Percentiles rank a stretch among this genome's conserved stretches.
Conservation (phyloP, 2,113 vertebrate species). For the Calonectris borealis region DNA sequence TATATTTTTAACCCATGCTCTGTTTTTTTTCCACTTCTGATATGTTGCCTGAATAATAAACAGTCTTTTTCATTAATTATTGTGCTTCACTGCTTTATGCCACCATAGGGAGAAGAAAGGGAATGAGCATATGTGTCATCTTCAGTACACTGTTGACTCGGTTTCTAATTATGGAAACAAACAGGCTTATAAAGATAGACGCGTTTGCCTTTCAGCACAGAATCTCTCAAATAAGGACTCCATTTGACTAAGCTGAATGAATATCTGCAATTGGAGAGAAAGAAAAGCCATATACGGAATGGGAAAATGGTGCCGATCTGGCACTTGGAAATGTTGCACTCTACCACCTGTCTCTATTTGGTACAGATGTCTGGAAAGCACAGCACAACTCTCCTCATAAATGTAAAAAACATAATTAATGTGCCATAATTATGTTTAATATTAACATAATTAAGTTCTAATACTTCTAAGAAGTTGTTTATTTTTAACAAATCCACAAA, state of each 20-base stretch:
- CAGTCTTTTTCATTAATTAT: conserved; percentile 38
- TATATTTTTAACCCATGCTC: not conserved
- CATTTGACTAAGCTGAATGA: conserved; percentile 12
- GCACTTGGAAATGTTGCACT: not conserved
- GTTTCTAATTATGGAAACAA: conserved; percentile 53
- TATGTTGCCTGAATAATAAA: conserved; percentile 18
- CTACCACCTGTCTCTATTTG: not conserved
- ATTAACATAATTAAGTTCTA: conserved; percentile 25
- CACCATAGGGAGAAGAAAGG: conserved; percentile 38
- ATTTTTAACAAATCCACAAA: not conserved
- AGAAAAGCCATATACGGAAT: not conserved
- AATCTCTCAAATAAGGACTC: conserved; percentile 9
- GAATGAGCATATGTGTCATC: conserved; percentile 49
- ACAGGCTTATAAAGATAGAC: conserved; percentile 43
- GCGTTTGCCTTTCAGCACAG: not conserved
- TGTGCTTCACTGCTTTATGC: conserved; percentile 20
- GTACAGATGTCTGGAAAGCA: not conserved
- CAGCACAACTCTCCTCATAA: not conserved
- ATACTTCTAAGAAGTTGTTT: not conserved
- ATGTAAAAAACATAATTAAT: not conserved
- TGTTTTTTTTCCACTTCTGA: not conserved
- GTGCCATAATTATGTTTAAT: not conserved
- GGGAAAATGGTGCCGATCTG: not conserved
- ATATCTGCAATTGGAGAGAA: not conserved
- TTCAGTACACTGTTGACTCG: conserved; percentile 36